Evolutionary conservation across 2,113 vertebrate genomes (phyloP), one percentile per base, ranked within the genome.

Genomic region (Phylloscopus trochiloides): DNA sequence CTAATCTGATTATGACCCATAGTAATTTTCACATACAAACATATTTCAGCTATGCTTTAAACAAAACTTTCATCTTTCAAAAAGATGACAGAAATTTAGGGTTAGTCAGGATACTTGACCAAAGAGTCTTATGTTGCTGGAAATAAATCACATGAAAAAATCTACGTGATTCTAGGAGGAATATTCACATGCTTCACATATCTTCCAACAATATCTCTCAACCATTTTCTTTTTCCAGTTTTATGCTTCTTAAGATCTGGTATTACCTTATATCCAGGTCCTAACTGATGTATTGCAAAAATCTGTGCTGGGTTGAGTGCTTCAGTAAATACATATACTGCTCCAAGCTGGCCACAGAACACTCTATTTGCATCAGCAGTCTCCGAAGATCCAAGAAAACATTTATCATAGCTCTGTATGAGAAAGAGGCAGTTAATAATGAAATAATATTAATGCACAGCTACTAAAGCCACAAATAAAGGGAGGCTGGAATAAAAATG

Each of bases 221-320:
- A 34, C 42, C 28, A 62, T 38, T 72, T 89, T 57, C 3, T 86
- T 79, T 58, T 87, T 32, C 32, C 25, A 50, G 26, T 42, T 72
- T 59, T n/a, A 83, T 3, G 0, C 12, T 65, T 92, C 50, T 59
- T n/a, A 81, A 95, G 36, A 83, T 34, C 15, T 2, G 13, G 40
- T 68, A 51, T 85, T 98, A 99, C 99, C 99, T 99, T 99, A 98
- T 99, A 99, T 92, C 99, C 98, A 90, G 99, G 98, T 96, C 99
- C 99, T 55, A 99, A 98, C 91, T 99, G 99, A 98, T 99, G 99
- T 98, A 99, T 98, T 97, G 99, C 99, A 98, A 99, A 99, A 98
- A 99, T 99, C 97, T 99, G 99, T 25, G 99, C 98, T 17, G 99
- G 99, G 97, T 99, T 99, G 94, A 99, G 98, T 29, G 99, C 99